Evolutionary conservation across 2,888 invertebrate species (phyloP).

Genomic region (Lithophane leautieri): DNA sequence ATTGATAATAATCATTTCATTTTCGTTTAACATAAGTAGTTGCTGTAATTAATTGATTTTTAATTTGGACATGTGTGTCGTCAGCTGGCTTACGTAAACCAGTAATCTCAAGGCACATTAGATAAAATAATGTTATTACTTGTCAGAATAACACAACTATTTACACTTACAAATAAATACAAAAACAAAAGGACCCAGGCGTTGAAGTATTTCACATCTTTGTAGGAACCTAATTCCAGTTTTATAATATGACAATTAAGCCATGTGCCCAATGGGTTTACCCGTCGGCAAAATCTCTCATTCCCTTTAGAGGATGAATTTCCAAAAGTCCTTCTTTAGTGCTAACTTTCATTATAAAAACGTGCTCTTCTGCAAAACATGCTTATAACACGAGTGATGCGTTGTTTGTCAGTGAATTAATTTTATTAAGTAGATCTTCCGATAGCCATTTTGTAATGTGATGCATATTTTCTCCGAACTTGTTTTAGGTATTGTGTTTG

Average conservation of each 20-base stretch:
- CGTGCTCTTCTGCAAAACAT: not conserved
- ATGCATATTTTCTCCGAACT: not conserved
- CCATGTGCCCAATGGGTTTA: not conserved
- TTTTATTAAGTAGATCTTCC: not conserved
- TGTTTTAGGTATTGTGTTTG: not conserved
- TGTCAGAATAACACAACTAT: no score
- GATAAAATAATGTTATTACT: no score
- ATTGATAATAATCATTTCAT: slow-evolving; percentile 21
- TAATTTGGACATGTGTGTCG: slow-evolving; percentile 20
- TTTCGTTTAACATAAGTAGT: slow-evolving; percentile 25
- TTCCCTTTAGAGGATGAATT: not conserved
- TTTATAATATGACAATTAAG: not conserved
- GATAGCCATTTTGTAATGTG: not conserved
- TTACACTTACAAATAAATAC: no score
- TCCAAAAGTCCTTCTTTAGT: not conserved
- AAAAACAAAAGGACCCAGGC: no score
- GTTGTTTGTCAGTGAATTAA: not conserved
- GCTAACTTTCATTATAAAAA: not conserved
- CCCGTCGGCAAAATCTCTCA: not conserved
- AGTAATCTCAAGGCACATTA: slow-evolving; percentile 29
- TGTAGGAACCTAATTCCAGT: not conserved
- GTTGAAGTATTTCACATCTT: not conserved
- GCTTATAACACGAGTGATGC: not conserved
- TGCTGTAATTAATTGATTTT: slow-evolving; percentile 40
- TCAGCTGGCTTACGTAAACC: slow-evolving; percentile 5